A percentile compares a stretch with the other conserved stretches of the same genome.
Evolutionary conservation across 2,113 vertebrate species (phyloP).

Genomic region (Ochotona curzoniae): DNA sequence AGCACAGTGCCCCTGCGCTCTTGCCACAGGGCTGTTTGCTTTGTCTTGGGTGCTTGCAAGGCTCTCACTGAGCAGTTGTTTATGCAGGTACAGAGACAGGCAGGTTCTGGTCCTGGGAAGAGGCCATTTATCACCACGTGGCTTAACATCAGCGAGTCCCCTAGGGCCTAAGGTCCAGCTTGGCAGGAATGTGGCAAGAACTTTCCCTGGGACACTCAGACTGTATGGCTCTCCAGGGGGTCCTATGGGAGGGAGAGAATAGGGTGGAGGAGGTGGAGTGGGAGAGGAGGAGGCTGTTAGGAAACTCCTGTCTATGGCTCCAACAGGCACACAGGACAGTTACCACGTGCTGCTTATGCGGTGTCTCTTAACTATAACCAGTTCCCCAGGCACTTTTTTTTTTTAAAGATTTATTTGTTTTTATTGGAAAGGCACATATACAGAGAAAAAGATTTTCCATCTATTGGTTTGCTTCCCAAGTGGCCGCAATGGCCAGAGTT

Average conservation of each 20-base stretch:
- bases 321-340: neutral
- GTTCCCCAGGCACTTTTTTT: too few species aligned
- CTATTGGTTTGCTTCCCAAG: too few species aligned
- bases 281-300: neutral
- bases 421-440: too few species aligned
- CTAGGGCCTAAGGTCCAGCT: too few species aligned
- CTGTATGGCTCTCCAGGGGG: neutral
- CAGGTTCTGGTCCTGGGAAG: neutral
- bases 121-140: neutral
- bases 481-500: too few species aligned
- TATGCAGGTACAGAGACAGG: neutral
- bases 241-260: neutral
- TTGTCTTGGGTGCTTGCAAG: neutral
- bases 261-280: neutral
- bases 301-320: slow-evolving; percentile 26
- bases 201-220: too few species aligned
- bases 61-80: neutral
- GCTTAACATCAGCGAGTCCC: too few species aligned
- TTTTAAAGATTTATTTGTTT: too few species aligned
- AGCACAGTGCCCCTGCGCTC: neutral
- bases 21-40: neutral
- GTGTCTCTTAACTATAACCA: too few species aligned
- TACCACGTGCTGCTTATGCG: too few species aligned
- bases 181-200: too few species aligned
- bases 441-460: too few species aligned